A percentile compares a stretch with the other conserved stretches of the same genome.
Evolutionary conservation across 2,888 invertebrate genomes (phyloP).

Genomic region (Drosophila silvestris): DNA sequence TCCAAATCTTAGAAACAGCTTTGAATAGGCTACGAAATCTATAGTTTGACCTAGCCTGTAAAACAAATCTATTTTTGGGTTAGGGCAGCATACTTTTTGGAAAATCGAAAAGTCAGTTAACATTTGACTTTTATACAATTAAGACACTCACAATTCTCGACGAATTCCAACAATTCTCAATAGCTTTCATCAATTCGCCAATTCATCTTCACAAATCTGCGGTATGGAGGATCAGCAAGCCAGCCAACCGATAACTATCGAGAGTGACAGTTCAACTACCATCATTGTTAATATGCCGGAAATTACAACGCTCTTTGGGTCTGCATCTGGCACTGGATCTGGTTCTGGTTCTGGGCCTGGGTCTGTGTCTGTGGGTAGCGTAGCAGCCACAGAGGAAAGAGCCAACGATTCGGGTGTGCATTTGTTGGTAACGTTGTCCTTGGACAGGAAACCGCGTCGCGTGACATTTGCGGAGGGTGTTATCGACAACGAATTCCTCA

Average conservation of each 20-base stretch:
- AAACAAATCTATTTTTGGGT: not conserved
- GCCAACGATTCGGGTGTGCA: constrained; percentile 39
- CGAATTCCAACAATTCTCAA: not conserved
- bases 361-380: not conserved
- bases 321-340: not conserved
- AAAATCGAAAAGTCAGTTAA: not conserved
- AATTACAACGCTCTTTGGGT: not conserved
- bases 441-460: constrained; percentile 5
- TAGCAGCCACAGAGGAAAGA: constrained; percentile 3
- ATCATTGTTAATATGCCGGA: constrained; percentile 2
- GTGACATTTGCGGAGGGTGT: constrained; percentile 58
- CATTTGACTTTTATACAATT: not conserved
- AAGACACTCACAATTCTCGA: too few relatives aligned
- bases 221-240: constrained; percentile 34
- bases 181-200: not conserved
- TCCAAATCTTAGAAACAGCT: not conserved
- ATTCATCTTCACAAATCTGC: not conserved
- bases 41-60: too few relatives aligned
- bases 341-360: not conserved
- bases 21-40: not conserved
- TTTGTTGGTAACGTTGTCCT: constrained; percentile 36
- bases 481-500: constrained; percentile 64
- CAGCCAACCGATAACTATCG: not conserved
- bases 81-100: too few relatives aligned
- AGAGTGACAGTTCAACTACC: not conserved